These are phyloP conservation scores for Colossoma macropomum DNA, from an alignment of 2,113 vertebrate genomes.

Conservation along the genomic window DNA sequence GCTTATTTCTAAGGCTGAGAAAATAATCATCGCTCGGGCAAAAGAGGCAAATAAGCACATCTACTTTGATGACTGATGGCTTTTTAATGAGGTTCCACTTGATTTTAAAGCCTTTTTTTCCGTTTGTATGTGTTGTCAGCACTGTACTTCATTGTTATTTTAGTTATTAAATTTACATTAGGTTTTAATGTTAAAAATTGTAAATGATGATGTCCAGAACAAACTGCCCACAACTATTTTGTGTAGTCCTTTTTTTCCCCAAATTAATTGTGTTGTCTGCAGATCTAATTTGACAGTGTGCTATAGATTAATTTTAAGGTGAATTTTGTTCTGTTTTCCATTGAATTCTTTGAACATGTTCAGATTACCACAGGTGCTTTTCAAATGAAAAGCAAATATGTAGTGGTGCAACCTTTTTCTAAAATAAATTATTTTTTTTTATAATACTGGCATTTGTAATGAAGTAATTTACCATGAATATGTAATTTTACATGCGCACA, in stretches of 20 bases:
- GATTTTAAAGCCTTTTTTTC: not conserved
- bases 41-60: slow-evolving; percentile 91
- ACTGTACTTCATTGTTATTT: not conserved
- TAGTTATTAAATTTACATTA: not conserved
- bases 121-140: not conserved
- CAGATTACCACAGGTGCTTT: not conserved
- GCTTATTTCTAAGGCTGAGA: slow-evolving; percentile 95
- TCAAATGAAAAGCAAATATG: not conserved
- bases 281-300: not conserved
- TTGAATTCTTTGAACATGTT: not conserved
- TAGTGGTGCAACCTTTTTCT: not conserved
- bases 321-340: not conserved
- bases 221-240: not conserved
- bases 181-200: not conserved
- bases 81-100: not conserved
- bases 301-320: not conserved
- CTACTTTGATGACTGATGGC: slow-evolving; percentile 83
- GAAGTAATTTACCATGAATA: not conserved
- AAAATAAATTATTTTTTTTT: slow-evolving; percentile 12
- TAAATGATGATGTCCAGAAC: not conserved
- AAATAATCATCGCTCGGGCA: slow-evolving; percentile 87
- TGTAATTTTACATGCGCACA: not conserved
- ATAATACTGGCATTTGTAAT: not conserved
- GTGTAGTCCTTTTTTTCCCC: not conserved
- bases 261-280: not conserved